Evolutionary conservation across 92 coral and sea anemone species (phyloP).

Genomic region (Palythoa grandis): DNA sequence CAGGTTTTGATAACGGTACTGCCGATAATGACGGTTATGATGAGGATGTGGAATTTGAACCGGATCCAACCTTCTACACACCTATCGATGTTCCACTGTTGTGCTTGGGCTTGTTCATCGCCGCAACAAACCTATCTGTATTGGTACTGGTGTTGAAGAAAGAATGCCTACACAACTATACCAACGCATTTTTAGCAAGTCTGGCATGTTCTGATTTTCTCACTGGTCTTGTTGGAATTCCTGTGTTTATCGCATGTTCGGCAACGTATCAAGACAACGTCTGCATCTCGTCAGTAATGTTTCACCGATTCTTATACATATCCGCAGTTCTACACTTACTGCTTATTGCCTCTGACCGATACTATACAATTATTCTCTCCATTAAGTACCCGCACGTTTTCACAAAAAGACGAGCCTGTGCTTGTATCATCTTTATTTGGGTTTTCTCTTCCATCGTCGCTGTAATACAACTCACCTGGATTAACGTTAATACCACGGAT

Average conservation of each 20-base stretch:
- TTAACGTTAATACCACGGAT: background rate
- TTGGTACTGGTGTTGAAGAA: constrained; percentile 59
- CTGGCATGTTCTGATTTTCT: constrained; percentile 81
- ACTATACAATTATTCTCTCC: constrained; percentile 75
- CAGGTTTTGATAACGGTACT: background rate
- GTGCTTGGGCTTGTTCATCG: constrained; percentile 51
- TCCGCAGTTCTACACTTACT: constrained; percentile 88
- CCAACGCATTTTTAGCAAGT: constrained; percentile 76
- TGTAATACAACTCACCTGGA: constrained; percentile 67
- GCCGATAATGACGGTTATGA: background rate
- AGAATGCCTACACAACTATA: constrained; percentile 57
- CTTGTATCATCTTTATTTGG: constrained; percentile 53
- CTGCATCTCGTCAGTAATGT: constrained; percentile 58
- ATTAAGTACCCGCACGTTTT: constrained; percentile 61
- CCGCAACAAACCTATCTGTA: constrained; percentile 59
- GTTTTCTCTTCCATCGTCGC: constrained; percentile 38
- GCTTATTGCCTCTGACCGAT: constrained; percentile 81
- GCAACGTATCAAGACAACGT: constrained; percentile 18
- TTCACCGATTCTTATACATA: constrained; percentile 72
- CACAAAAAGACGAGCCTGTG: constrained; percentile 52
- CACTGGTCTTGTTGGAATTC: constrained; percentile 79
- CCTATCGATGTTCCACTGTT: constrained; percentile 55
- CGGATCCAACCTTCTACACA: constrained; percentile 40
- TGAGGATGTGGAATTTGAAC: background rate
- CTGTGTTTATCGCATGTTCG: constrained; percentile 71